Conservation (phyloP, 1,140 invertebrate genomes). For the Drosophila obscura region DNA sequence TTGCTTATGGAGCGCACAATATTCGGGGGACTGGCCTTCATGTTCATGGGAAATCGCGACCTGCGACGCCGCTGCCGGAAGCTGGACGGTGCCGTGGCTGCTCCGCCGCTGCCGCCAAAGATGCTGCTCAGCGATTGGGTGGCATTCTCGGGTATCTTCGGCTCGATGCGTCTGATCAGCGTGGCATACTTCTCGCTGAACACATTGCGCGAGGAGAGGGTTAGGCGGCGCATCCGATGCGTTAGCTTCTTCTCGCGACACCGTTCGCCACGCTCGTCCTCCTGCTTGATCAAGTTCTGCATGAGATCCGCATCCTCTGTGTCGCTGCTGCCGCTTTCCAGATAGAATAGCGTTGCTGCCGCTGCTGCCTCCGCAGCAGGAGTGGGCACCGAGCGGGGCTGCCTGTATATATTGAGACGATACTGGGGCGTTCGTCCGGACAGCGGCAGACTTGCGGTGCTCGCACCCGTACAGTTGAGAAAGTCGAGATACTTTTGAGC, state of each 20-base stretch:
- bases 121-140: constrained; percentile 68
- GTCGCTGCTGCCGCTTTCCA: constrained; percentile 69
- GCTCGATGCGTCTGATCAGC: constrained; percentile 82
- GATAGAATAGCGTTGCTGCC: constrained; percentile 66
- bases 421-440: constrained; percentile 61
- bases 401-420: constrained; percentile 63
- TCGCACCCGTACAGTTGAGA: constrained; percentile 66
- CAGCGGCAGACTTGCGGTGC: constrained; percentile 57
- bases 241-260: constrained; percentile 84
- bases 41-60: constrained; percentile 32
- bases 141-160: constrained; percentile 68
- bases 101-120: constrained; percentile 23
- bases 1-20: constrained; percentile 86
- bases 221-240: constrained; percentile 85
- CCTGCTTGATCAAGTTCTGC: constrained; percentile 85
- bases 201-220: constrained; percentile 85
- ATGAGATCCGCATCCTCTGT: constrained; percentile 70
- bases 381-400: constrained; percentile 45
- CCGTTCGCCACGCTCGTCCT: constrained; percentile 85
- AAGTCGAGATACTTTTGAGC: constrained; percentile 69
- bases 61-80: constrained; percentile 45
- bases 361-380: constrained; percentile 55
- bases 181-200: constrained; percentile 85
- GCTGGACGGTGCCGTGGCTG: constrained; percentile 5
- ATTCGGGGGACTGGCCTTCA: constrained; percentile 34